Conservation (phyloP, 2,888 invertebrate species). For the Tetragnatha montana region DNA sequence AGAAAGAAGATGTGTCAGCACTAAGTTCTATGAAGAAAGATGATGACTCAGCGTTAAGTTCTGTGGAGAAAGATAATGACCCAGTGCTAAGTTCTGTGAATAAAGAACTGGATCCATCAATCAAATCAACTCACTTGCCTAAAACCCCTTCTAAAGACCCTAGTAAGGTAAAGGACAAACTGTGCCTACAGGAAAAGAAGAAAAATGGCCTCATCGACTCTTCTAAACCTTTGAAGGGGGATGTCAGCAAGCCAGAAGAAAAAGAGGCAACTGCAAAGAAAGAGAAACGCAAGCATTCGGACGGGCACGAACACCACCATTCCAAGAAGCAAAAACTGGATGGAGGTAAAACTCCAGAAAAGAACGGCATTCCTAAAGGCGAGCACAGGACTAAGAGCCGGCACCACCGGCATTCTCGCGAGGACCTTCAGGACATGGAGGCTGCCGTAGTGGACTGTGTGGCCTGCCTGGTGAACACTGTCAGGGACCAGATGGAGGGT, state of each 20-base stretch:
- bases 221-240: conserved; percentile 6
- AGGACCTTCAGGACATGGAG: conserved; percentile 48
- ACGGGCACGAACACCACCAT: conserved; percentile 20
- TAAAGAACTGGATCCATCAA: conserved; percentile 5
- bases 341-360: conserved; percentile 23
- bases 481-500: conserved; percentile 53
- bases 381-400: conserved; percentile 48
- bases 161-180: conserved; percentile 26
- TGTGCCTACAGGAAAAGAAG: conserved; percentile 27
- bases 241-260: conserved; percentile 6
- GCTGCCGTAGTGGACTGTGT: conserved; percentile 65
- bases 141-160: neutral
- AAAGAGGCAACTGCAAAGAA: conserved; percentile 37
- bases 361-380: conserved; percentile 59
- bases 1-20: too few relatives aligned
- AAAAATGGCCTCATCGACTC: conserved; percentile 43
- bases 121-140: neutral
- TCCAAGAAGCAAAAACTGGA: conserved; percentile 31
- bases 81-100: too few relatives aligned
- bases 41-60: too few relatives aligned
- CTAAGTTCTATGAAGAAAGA: too few relatives aligned
- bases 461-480: conserved; percentile 58
- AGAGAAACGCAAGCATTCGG: conserved; percentile 53
- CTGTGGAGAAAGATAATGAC: too few relatives aligned
- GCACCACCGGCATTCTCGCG: conserved; percentile 50